Conservation (phyloP, 2,113 vertebrate genomes). For the Halichoeres trimaculatus region DNA sequence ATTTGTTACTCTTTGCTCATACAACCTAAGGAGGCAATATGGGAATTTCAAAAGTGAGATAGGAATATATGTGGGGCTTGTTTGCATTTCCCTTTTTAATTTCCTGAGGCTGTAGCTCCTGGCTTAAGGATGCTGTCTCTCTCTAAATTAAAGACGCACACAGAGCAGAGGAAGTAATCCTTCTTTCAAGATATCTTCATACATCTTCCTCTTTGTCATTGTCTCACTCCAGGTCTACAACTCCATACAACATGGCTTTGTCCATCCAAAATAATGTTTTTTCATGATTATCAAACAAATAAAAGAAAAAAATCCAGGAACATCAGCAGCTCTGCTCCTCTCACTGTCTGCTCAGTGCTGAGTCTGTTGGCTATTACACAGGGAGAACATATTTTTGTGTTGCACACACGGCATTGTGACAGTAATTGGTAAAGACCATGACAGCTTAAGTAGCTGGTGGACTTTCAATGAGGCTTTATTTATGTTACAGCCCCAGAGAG, state of each 20-base stretch:
- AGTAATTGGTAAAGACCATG: slow-evolving; percentile 87
- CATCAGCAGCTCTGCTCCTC: slow-evolving; percentile 23
- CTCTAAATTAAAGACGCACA: slow-evolving; percentile 61
- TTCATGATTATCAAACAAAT: neutral
- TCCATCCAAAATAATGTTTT: neutral
- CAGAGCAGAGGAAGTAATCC: slow-evolving; percentile 51
- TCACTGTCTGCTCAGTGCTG: slow-evolving; percentile 40
- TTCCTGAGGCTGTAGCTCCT: slow-evolving; percentile 93
- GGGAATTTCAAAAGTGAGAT: slow-evolving; percentile 87
- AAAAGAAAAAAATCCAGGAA: neutral
- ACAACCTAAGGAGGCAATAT: slow-evolving; percentile 71
- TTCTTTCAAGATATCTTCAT: slow-evolving; percentile 50
- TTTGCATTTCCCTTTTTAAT: slow-evolving; percentile 98
- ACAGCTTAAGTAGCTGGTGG: slow-evolving; percentile 85
- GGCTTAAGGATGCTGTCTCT: slow-evolving; percentile 86
- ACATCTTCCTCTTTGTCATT: slow-evolving; percentile 26
- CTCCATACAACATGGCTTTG: neutral
- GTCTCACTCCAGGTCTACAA: neutral
- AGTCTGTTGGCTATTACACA: slow-evolving; percentile 74
- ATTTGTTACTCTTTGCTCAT: slow-evolving; percentile 8
- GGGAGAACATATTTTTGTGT: slow-evolving; percentile 73
- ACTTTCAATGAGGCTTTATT: slow-evolving; percentile 85
- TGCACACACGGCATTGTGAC: slow-evolving; percentile 73
- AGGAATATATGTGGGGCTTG: slow-evolving; percentile 88
- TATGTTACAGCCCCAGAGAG: slow-evolving; percentile 82